Percentiles rank a stretch among this genome's conserved stretches.
Conservation (phyloP, 2,888 invertebrate species). For the Drosophila nr. medialis region DNA sequence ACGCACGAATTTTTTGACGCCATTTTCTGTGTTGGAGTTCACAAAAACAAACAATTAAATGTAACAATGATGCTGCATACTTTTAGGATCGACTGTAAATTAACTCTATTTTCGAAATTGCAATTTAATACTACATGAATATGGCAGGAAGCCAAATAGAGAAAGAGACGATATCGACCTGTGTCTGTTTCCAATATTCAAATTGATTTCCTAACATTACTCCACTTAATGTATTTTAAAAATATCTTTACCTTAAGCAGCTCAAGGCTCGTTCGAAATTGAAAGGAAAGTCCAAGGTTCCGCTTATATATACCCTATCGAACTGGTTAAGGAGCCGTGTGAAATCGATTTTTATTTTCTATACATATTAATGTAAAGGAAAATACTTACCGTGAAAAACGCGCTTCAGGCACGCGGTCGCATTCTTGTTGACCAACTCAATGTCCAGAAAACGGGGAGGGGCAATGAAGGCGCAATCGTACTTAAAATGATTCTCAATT, state of each 20-base stretch:
- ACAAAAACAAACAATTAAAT: conserved; percentile 28
- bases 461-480: conserved; percentile 77
- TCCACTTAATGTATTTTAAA: not conserved
- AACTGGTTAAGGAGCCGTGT: not conserved
- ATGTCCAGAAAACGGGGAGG: conserved; percentile 81
- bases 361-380: conserved; percentile 5
- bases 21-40: conserved; percentile 64
- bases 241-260: not conserved
- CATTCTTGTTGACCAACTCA: conserved; percentile 71
- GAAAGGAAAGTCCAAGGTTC: not conserved
- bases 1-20: conserved; percentile 71
- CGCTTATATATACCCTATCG: not conserved
- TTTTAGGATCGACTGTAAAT: conserved; percentile 44
- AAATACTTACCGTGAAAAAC: conserved; percentile 78
- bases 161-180: not conserved
- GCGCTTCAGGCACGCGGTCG: conserved; percentile 82
- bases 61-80: conserved; percentile 46
- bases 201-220: not conserved
- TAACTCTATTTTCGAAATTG: not conserved
- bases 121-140: not conserved
- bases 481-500: conserved; percentile 77
- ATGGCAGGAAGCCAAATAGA: not conserved
- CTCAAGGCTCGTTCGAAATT: not conserved
- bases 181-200: not conserved
- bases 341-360: not conserved